These are phyloP conservation scores for Artemia franciscana DNA, from an alignment of 1,140 invertebrate species.

Conservation along the genomic window DNA sequence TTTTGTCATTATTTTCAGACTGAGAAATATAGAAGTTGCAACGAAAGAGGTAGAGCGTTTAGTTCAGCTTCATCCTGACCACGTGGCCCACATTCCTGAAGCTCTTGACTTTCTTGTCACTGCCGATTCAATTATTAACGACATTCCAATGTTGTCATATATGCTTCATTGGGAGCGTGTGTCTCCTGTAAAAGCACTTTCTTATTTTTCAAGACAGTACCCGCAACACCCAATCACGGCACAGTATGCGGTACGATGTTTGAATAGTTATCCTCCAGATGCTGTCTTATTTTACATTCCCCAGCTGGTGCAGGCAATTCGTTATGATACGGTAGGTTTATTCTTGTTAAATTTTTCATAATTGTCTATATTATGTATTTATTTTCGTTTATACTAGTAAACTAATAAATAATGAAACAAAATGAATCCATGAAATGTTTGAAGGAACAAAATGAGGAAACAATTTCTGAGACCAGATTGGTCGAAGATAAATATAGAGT, in stretches of 20 bases:
- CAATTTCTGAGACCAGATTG: too few relatives aligned
- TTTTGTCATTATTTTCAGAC: too few relatives aligned
- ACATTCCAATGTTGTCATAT: slow-evolving; percentile 70
- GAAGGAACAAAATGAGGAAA: too few relatives aligned
- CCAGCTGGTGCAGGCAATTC: slow-evolving; percentile 83
- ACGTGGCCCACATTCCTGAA: slow-evolving; percentile 69
- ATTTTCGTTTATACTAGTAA: too few relatives aligned
- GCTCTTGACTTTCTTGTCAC: slow-evolving; percentile 78
- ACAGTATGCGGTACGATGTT: slow-evolving; percentile 77
- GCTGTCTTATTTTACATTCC: slow-evolving; percentile 93
- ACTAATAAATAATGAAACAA: too few relatives aligned
- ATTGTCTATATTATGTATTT: too few relatives aligned
- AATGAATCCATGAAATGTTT: too few relatives aligned
- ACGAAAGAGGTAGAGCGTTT: slow-evolving; percentile 48
- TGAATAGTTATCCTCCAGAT: slow-evolving; percentile 73
- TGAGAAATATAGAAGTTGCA: slow-evolving; percentile 49
- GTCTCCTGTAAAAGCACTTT: slow-evolving; percentile 56
- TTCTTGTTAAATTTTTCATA: too few relatives aligned
- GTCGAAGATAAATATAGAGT: too few relatives aligned
- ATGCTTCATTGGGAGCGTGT: slow-evolving; percentile 81
- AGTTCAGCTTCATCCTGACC: slow-evolving; percentile 48
- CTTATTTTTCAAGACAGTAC: slow-evolving; percentile 85
- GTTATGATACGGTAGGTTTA: slow-evolving; percentile 87
- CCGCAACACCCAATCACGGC: slow-evolving; percentile 89
- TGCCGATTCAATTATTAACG: slow-evolving; percentile 59